Percentiles rank a stretch among this genome's conserved stretches.
These are phyloP conservation scores for Meloidogyne hapla DNA, from an alignment of 1,140 invertebrate species.

Conservation along the genomic window DNA sequence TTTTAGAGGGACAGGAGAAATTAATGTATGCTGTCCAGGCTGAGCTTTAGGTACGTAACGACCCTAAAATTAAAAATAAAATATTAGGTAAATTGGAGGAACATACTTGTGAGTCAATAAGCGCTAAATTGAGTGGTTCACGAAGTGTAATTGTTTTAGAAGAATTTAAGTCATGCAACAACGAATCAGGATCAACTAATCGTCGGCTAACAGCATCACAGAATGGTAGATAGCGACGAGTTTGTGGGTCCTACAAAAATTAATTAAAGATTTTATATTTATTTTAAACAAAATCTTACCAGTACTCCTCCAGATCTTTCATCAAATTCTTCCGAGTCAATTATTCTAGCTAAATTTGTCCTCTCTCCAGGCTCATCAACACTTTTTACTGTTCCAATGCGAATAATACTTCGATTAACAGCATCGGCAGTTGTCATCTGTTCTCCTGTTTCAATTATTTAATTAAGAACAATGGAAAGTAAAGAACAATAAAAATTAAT, in stretches of 20 bases:
- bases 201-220: constrained; percentile 54
- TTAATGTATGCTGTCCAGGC: constrained; percentile 65
- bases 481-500: not conserved
- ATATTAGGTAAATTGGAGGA: not conserved
- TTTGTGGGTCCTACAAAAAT: constrained; percentile 49
- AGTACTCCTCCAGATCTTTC: constrained; percentile 58
- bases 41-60: constrained; percentile 67
- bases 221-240: constrained; percentile 58
- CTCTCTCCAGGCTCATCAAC: constrained; percentile 74
- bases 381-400: constrained; percentile 76
- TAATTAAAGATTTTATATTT: not conserved
- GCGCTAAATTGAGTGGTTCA: constrained; percentile 54
- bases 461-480: constrained; percentile 13
- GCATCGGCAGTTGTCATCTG: constrained; percentile 73
- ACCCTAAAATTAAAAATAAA: constrained; percentile 37
- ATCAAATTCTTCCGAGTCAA: constrained; percentile 57
- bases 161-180: constrained; percentile 61
- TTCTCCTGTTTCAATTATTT: constrained; percentile 69
- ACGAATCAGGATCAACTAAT: constrained; percentile 59
- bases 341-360: constrained; percentile 49
- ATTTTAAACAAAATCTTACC: not conserved
- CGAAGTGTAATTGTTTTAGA: constrained; percentile 60
- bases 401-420: constrained; percentile 74
- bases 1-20: constrained; percentile 66
- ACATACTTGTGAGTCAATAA: constrained; percentile 46